phyloP scores from a whole-genome alignment of 1,140 invertebrate genomes.

The Ericerus pela region DNA sequence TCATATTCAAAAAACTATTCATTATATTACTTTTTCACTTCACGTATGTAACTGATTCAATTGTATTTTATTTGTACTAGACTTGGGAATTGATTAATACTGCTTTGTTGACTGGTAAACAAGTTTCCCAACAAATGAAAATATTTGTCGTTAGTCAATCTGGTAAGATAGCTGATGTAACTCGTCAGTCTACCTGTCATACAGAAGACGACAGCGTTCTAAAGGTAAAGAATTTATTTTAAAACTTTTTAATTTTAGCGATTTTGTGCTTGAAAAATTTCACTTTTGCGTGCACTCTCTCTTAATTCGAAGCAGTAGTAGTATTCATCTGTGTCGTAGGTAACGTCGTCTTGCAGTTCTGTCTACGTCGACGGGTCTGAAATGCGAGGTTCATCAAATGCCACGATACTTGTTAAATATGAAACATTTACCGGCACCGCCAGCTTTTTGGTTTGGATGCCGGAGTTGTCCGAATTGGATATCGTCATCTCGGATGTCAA shows the following conservation, averaged over 20 bases:
- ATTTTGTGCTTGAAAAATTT: not conserved
- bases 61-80: slow-evolving; percentile 40
- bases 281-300: not conserved
- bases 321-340: slow-evolving; percentile 39
- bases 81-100: slow-evolving; percentile 92
- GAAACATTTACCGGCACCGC: slow-evolving; percentile 77
- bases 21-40: no score
- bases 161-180: slow-evolving; percentile 86
- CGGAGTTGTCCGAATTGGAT: slow-evolving; percentile 72
- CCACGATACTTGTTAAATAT: slow-evolving; percentile 84
- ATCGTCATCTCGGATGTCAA: slow-evolving; percentile 74
- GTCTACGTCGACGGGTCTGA: slow-evolving; percentile 95
- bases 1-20: no score
- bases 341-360: slow-evolving; percentile 87
- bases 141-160: slow-evolving; percentile 87
- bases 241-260: not conserved
- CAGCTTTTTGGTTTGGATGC: slow-evolving; percentile 90
- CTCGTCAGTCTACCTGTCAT: slow-evolving; percentile 84
- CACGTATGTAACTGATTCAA: no score
- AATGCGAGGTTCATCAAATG: slow-evolving; percentile 84
- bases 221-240: slow-evolving; percentile 50
- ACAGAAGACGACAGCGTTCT: slow-evolving; percentile 90
- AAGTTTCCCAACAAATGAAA: slow-evolving; percentile 87
- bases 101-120: slow-evolving; percentile 80
- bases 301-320: not conserved